Evolutionary conservation across 64 coral and sea anemone genomes (phyloP).

Genomic region (Trachythela sp.): DNA sequence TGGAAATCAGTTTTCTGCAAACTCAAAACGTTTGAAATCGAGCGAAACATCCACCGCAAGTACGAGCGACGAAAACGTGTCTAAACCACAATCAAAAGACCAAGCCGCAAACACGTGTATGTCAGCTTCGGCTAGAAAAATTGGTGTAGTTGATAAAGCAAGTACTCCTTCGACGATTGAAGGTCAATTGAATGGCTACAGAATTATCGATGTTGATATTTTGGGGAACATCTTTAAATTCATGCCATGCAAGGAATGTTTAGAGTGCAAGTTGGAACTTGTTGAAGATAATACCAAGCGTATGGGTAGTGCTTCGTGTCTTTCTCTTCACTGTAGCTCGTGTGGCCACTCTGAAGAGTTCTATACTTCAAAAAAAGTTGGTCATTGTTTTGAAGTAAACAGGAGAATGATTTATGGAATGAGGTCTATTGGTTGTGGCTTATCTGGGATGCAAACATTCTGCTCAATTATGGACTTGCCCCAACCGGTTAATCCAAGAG

Average conservation of each 20-base stretch:
- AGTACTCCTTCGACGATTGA: background rate
- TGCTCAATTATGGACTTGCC: constrained; percentile 57
- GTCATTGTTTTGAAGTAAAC: constrained; percentile 42
- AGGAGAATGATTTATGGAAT: background rate
- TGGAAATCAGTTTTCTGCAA: too few species aligned
- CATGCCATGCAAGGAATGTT: constrained; percentile 47
- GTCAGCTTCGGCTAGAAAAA: background rate
- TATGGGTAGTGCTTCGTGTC: constrained; percentile 44
- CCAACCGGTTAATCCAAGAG: background rate
- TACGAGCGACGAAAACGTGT: too few species aligned
- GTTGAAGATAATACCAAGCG: constrained; percentile 29
- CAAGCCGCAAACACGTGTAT: background rate
- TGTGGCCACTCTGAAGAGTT: background rate
- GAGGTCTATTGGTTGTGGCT: background rate
- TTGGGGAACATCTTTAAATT: background rate
- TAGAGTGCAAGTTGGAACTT: constrained; percentile 8
- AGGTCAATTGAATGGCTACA: background rate
- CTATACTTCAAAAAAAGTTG: too few species aligned
- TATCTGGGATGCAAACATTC: constrained; percentile 17
- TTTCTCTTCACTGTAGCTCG: background rate
- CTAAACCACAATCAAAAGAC: too few species aligned
- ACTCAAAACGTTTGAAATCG: too few species aligned
- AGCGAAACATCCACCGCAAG: too few species aligned
- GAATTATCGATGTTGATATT: background rate
- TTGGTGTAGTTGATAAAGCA: background rate